Evolutionary conservation across 2,797 vertebrate genomes (phyloP), one percentile per base, ranked within the genome.

Genomic region (Lemur catta): DNA sequence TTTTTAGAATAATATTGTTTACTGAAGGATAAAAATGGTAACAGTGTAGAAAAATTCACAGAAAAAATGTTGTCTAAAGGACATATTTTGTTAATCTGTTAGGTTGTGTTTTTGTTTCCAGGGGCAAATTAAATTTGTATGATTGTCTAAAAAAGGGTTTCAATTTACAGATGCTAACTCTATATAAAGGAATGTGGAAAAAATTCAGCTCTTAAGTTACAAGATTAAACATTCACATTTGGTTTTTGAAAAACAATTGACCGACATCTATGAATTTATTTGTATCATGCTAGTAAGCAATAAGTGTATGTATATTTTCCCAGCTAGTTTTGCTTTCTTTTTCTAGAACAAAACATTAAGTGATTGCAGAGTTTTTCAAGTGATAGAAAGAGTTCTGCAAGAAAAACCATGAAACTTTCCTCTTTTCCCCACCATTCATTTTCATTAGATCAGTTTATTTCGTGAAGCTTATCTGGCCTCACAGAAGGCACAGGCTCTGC

Each of bases 21-120:
- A 80, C 82, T 93, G 46, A 95, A 85, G 84, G 72, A 94, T 96
- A 92, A 96, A 97, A 95, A 92, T 93, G 84, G 93, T 94, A 96
- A 96, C 79, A 55, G 55, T 89, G 86, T 91, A 97, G 94, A 84
- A 97, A 95, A 95, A 91, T 90, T 91, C 86, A 95, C 93, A 85
- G 94, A 94, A 72, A 96, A 97, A 96, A 88, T 94, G 90, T 14
- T 88, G 80, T 98, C 89, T 93, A 75, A 89, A 92, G 91, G 91
- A 97, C 97, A 98, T 95, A 84, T 96, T 98, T 96, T 97, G 96
- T 97, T 97, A 96, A 97, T 98, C 96, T 97, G 92, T 94, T 96
- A 97, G 96, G 95, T 96, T 96, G 84, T 97, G 96, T 97, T 97
- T 98, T 97, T 97, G 89, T 97, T 97, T 97, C 96, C 96, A 97